Base-by-base conservation (phyloP, 2,888 invertebrate genomes). In the Phrixothrix hirtus region DNA sequence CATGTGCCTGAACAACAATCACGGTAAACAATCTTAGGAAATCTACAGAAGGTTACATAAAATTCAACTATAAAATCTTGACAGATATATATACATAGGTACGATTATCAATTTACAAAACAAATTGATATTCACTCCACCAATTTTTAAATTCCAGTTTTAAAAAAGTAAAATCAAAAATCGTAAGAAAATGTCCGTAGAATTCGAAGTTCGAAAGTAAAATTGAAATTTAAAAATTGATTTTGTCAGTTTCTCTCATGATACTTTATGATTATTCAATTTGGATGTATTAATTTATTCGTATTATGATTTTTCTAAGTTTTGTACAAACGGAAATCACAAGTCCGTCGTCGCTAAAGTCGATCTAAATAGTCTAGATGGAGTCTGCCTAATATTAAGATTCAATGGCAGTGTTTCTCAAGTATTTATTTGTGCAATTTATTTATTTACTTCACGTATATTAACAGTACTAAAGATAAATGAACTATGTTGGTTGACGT, bases 391-490 rank as follows among this genome's bases (percentile, higher is more conserved):
- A 72, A 63, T 55, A 56, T 60, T 60, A 67, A 61, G 66, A 67
- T 59, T 59, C 53, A 57, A 68, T 74, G 74, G 74, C 74, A 74
- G 74, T 74, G 74, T 71, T 65, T 50, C 45, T 63, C 53, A 58
- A 62, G 58, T 60, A 58, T 55, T 61, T 57, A 62, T 67, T 73
- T 73, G 73, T 73, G 73, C 72, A 67, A 48, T 57, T 58, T 44
- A 34, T 44, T 49, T 49, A 45, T 53, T 16, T 48, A 43, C 44
- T 49, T 39, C 39, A 44, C 50, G 50, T 44, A 38, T 17, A 53
- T 43, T 38, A 32, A 42, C 41, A 41, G 16, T 39, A 52, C 46
- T 30, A 45, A 50, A 32, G 14, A 16, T 35, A 52, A 41, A 46
- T 41, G 16, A 36, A 42, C 26, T 27, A 45, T 30, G 17, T 25